These are phyloP conservation scores for Gnathonemus echidnorhynchus DNA, from an alignment of 2,113 vertebrate species.

Conservation along the genomic window DNA sequence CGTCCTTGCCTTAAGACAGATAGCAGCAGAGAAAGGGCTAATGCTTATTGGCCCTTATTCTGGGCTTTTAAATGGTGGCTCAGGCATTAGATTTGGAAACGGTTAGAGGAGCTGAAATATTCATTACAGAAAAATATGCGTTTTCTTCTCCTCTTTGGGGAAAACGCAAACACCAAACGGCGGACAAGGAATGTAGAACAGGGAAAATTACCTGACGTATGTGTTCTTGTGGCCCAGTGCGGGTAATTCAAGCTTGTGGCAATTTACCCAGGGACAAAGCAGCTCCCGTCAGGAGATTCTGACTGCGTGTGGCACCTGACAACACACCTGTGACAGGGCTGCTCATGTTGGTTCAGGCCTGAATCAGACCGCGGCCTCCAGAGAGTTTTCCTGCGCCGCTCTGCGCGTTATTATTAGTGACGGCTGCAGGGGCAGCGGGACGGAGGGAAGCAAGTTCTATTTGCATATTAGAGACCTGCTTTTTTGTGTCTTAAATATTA, in stretches of 20 bases:
- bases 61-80: background rate
- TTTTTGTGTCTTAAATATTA: constrained; percentile 44
- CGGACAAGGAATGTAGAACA: background rate
- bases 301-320: background rate
- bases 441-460: constrained; percentile 58
- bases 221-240: background rate
- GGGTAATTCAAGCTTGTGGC: background rate
- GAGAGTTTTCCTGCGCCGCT: background rate
- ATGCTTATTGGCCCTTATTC: background rate
- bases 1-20: background rate
- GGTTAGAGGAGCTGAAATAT: background rate
- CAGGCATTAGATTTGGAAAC: background rate
- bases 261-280: background rate
- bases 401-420: constrained; percentile 53
- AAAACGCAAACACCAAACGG: background rate
- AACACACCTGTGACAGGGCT: background rate
- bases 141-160: background rate
- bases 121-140: background rate
- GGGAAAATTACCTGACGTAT: background rate
- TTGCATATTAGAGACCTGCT: constrained; percentile 59
- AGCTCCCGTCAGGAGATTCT: background rate
- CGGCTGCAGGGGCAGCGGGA: constrained; percentile 52
- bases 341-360: background rate
- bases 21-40: background rate
- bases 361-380: background rate